A percentile compares a stretch with the other conserved stretches of the same genome.
Conservation (phyloP, 2,113 vertebrate genomes). For the Regulus satrapa region DNA sequence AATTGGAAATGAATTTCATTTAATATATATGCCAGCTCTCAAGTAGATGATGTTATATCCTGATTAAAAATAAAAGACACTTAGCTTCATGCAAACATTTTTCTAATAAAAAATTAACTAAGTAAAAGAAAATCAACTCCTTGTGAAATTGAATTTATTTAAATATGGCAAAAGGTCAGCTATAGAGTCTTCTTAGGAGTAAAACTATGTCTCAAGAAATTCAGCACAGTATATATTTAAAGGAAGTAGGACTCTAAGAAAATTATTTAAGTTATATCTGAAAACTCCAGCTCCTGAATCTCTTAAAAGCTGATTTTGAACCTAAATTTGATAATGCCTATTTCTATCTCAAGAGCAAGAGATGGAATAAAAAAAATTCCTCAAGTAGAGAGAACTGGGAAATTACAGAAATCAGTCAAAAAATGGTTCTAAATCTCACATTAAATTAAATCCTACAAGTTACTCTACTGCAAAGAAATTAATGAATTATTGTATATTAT, state of each 20-base stretch:
- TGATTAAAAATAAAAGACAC: neutral
- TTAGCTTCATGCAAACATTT: neutral
- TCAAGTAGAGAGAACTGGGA: neutral
- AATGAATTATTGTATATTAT: neutral
- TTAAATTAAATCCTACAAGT: neutral
- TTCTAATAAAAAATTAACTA: no score
- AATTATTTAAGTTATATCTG: neutral
- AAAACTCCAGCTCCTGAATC: neutral
- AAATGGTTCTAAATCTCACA: neutral
- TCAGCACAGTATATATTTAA: neutral
- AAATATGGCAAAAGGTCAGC: neutral
- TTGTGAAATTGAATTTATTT: neutral
- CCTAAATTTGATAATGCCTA: neutral
- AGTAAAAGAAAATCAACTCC: neutral
- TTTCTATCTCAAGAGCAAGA: neutral
- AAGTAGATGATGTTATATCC: neutral
- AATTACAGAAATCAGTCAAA: neutral
- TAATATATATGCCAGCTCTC: neutral
- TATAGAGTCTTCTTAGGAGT: neutral
- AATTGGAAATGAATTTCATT: neutral
- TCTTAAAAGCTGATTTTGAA: neutral
- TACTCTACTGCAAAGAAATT: neutral
- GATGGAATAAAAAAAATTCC: neutral
- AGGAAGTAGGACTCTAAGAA: neutral
- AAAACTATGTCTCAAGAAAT: neutral